Evolutionary conservation across 2,888 invertebrate genomes (phyloP).

Genomic region (Arctia plantaginis): DNA sequence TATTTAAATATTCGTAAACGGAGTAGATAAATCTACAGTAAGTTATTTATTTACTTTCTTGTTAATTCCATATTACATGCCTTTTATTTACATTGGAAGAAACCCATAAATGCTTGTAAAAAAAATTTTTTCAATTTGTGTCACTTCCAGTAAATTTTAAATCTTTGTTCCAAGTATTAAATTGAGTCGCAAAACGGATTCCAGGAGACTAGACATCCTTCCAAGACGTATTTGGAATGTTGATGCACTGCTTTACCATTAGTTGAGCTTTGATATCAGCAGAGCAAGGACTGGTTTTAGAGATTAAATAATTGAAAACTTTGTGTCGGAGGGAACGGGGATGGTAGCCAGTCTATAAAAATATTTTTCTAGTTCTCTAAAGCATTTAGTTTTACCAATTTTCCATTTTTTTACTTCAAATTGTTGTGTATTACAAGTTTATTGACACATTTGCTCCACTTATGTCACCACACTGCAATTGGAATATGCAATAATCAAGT

Average conservation of each 20-base stretch:
- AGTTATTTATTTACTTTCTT: too few species aligned
- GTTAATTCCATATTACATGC: too few species aligned
- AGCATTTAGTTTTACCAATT: neutral
- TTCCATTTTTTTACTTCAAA: too few species aligned
- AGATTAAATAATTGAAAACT: neutral
- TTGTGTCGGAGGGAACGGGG: neutral
- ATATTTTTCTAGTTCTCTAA: neutral
- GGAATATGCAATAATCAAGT: too few species aligned
- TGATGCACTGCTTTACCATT: constrained; percentile 11
- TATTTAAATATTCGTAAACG: too few species aligned
- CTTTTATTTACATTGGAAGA: too few species aligned
- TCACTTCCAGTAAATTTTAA: neutral
- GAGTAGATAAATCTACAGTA: too few species aligned
- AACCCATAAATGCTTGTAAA: neutral
- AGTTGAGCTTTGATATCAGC: neutral
- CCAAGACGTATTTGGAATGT: constrained; percentile 8
- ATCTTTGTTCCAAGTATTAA: constrained; percentile 4
- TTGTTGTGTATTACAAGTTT: too few species aligned
- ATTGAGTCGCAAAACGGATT: constrained; percentile 12
- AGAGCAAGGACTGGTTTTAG: too few species aligned
- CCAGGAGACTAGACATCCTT: constrained; percentile 13
- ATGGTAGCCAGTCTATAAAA: too few species aligned
- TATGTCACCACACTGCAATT: too few species aligned
- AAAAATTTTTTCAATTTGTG: neutral
- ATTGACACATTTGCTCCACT: too few species aligned